Base-by-base conservation (phyloP, 1,140 invertebrate genomes). In the Zaprionus lachaisei region DNA sequence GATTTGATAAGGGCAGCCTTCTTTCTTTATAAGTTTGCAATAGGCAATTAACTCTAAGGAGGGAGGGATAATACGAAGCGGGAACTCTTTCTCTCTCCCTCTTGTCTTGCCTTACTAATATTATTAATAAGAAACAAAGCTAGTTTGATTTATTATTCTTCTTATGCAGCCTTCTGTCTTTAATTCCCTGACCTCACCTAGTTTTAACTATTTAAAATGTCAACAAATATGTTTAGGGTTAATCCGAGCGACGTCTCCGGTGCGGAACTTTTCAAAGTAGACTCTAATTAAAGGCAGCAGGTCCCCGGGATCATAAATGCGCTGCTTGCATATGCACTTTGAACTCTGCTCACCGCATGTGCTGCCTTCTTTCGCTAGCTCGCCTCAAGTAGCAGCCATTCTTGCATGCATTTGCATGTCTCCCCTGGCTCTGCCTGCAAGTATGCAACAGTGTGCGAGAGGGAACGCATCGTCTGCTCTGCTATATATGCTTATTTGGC, bases 401-500 rank as follows among this genome's bases (percentile, higher is more conserved):
- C 66, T 74, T 44, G 24, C 64, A 41, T 58, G 41, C 71, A 68
- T 72, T 51, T 66, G 41, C 65, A 79, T 64, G 75, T 73, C 70
- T 85, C 64, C 61, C 72, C 11, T 28, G 55, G 63, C 28, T 24
- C 44, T 9, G 38, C 47, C 51, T 28, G 51, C 55, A 24, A 78
- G 56, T 22, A 37, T 66, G 63, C 63, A 55, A 57, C 64, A 66
- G 63, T 65, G 34, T 67, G 55, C 26, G 47, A 51, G 41, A 17
- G 4, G 4, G 41, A 11, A 31, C 26, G 24, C 28, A 22, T 41
- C 56, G 28, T 15, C 41, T 64, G 22, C 6, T 17, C 6, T 44
- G 41, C n/a, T 55, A 73, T 78, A 79, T 71, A 73, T 75, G 78
- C 78, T 89, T 85, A 80, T 84, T 90, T 84, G 86, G 79, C 81